Base-by-base conservation (phyloP, 2,888 invertebrate genomes). In the Salpingus planirostris region DNA sequence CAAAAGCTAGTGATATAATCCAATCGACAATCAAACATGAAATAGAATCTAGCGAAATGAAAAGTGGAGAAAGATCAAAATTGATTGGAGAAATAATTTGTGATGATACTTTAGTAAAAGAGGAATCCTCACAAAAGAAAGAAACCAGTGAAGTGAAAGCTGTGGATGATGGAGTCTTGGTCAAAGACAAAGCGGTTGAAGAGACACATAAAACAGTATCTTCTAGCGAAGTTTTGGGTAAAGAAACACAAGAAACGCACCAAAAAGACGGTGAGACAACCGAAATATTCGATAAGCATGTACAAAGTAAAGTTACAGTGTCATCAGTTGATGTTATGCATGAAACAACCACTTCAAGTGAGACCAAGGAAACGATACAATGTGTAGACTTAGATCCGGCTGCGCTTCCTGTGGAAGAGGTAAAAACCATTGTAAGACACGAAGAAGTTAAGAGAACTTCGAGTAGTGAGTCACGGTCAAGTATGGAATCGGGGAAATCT, bases 401-500 rank as follows among this genome's bases (percentile, higher is more conserved):
- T 23, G 24, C 42, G 25, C 24, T 36, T 21, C 29, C 29, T 27
- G 42, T 42, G 14, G 40, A 28, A 31, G 38, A 41, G n/a, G 40
- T 43, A 29, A 35, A 38, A 39, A 27, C 38, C 1, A n/a, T 36
- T 11, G 35, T 29, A 43, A 44, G 31, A 44, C 44, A 50, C 27
- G 59, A 62, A 43, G 55, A 59, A 38, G 49, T 64, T 2, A 57
- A 58, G 40, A 54, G 65, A 36, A 61, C 64, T 4, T 60, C 59
- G 6, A 68, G 66, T 36, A 66, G 64, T 31, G 67, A 68, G 29
- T 71, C 65, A 0, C 66, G 67, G 50, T 71, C 66, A 2, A 63
- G 62, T 29, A 51, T 59, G 25, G 66, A 66, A 25, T 62, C 63
- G 13, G 53, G 55, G 7, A 66, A 64, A 50, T 66, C 68, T 8